phyloP scores from a whole-genome alignment of 2,797 vertebrate species.

The Diceros bicornis region DNA sequence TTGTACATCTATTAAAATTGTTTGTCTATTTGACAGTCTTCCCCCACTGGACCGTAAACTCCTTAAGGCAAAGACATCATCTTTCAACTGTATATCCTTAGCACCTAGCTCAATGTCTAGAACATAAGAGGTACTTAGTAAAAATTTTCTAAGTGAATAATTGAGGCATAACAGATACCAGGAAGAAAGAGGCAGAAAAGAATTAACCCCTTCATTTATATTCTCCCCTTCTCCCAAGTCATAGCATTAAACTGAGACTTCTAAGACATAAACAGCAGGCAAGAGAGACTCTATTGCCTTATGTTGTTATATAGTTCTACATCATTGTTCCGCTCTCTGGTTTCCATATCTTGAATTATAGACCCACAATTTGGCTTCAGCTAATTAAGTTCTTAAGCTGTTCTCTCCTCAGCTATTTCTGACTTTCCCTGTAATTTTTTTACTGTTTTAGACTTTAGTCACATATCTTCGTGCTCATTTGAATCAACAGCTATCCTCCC shows the following conservation, averaged over 20 bases:
- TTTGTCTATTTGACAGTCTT: not conserved
- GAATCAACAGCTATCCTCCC: not conserved
- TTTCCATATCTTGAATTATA: not conserved
- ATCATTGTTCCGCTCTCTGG: not conserved
- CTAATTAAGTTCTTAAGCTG: constrained; percentile 8
- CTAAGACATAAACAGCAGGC: not conserved
- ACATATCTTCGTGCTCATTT: not conserved
- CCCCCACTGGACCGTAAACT: not conserved
- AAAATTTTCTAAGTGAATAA: not conserved
- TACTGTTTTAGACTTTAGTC: not conserved
- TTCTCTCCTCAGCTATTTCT: not conserved
- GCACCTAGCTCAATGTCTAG: not conserved
- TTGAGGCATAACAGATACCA: not conserved
- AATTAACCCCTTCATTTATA: not conserved
- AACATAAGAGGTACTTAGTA: not conserved
- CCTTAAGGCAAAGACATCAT: not conserved
- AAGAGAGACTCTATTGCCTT: not conserved
- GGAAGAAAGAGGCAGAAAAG: not conserved
- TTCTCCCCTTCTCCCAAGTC: not conserved
- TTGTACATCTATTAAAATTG: not conserved
- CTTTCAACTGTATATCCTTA: not conserved
- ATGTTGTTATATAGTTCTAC: not conserved
- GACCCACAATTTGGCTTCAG: not conserved
- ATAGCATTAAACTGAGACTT: not conserved
- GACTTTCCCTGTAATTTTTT: not conserved